Evolutionary conservation across 2,888 invertebrate genomes (phyloP).

Genomic region (Drosophila nr. perissopoda): DNA sequence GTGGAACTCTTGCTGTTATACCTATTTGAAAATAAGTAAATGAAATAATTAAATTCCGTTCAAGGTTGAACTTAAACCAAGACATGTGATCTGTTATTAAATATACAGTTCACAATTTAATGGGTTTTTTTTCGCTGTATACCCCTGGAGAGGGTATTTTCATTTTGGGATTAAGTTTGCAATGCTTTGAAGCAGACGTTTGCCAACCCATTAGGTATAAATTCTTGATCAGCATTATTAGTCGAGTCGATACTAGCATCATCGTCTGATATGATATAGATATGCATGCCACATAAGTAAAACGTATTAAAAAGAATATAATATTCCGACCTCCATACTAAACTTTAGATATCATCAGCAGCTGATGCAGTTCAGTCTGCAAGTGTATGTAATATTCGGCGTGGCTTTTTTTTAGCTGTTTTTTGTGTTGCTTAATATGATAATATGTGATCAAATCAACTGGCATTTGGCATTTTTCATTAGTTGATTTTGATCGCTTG

Average conservation of each 20-base stretch:
- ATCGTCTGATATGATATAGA: too few relatives aligned
- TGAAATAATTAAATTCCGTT: neutral
- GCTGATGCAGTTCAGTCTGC: too few relatives aligned
- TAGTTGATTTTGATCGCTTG: neutral
- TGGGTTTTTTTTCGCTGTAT: neutral
- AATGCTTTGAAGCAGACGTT: neutral
- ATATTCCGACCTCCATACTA: neutral
- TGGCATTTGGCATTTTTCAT: neutral
- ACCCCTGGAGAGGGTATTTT: neutral
- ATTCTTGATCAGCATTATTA: neutral
- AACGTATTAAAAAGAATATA: neutral
- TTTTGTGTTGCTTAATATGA: too few relatives aligned
- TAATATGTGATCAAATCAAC: neutral
- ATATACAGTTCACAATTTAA: slow-evolving; percentile 1
- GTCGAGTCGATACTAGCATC: neutral
- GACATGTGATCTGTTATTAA: neutral
- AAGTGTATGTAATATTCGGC: neutral
- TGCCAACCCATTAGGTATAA: neutral
- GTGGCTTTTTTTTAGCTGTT: neutral
- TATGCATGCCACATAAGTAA: neutral
- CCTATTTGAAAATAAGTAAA: neutral
- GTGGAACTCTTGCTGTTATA: neutral
- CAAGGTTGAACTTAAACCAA: neutral
- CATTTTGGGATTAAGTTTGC: neutral
- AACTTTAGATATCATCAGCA: neutral